Conservation (phyloP, 2,113 vertebrate genomes). For the Herpetotheres cachinnans region DNA sequence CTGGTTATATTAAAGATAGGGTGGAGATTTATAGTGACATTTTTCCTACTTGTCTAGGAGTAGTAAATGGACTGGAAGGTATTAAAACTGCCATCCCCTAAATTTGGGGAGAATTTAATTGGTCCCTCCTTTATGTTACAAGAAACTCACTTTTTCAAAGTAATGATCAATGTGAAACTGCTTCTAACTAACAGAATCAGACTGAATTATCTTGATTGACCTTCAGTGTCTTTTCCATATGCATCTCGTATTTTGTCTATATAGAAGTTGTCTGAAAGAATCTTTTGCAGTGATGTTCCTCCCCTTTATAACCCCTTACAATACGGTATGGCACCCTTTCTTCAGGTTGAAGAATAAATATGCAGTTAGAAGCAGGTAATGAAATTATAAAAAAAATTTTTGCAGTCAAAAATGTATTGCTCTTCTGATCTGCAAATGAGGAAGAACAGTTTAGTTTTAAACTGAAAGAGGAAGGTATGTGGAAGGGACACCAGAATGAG, state of each 20-base stretch:
- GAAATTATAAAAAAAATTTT: neutral
- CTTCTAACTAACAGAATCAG: neutral
- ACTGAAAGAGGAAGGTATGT: neutral
- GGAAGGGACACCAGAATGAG: neutral
- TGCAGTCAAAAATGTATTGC: neutral
- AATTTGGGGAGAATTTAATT: neutral
- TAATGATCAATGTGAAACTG: neutral
- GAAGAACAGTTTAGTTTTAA: neutral
- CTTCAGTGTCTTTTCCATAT: neutral
- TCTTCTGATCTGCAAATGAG: neutral
- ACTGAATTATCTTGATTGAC: neutral
- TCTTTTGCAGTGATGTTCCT: neutral
- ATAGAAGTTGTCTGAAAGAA: neutral
- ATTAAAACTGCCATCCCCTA: neutral
- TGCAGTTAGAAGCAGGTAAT: neutral
- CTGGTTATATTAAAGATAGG: neutral
- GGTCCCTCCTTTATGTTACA: neutral
- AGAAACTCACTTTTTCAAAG: neutral
- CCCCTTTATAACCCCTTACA: neutral
- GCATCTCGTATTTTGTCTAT: neutral
- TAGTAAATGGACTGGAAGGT: neutral
- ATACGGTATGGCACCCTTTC: neutral
- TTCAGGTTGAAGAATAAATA: neutral
- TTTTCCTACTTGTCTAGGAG: slow-evolving; percentile 1
- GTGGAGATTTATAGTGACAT: neutral